Evolutionary conservation across 53 echinoderm and acorn worm genomes (phyloP).

Genomic region (Stichopus horrens): DNA sequence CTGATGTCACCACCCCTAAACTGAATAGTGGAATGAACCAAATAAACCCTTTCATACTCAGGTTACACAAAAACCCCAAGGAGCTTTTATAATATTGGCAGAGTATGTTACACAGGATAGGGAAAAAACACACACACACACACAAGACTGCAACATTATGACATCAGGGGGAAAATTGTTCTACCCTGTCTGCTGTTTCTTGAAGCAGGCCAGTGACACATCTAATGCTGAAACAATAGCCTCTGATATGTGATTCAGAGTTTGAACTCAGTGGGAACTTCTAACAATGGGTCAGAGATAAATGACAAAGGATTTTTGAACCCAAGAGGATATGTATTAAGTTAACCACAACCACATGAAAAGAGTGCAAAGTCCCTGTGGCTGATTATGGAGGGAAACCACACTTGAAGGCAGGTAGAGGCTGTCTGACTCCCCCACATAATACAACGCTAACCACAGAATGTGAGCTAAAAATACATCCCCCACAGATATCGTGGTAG

Average conservation of each 20-base stretch:
- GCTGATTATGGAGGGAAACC: conserved; percentile 14
- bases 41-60: not conserved
- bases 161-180: not conserved
- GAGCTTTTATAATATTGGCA: not conserved
- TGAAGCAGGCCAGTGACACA: conserved; percentile 2
- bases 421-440: not conserved
- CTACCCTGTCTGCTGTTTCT: not conserved
- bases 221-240: not conserved
- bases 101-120: not conserved
- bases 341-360: not conserved
- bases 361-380: conserved; percentile 33
- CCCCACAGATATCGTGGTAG: not conserved
- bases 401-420: not conserved
- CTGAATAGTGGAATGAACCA: conserved; percentile 10
- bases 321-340: conserved; percentile 1
- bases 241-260: not conserved
- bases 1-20: not conserved
- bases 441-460: not conserved
- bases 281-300: not conserved
- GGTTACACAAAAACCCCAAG: conserved; percentile 5
- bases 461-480: not conserved
- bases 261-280: conserved; percentile 2
- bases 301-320: conserved; percentile 22
- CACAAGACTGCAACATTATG: conserved; percentile 6
- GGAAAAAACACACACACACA: not conserved